Base-by-base conservation (phyloP, 2,113 vertebrate species). In the Centropus unirufus region DNA sequence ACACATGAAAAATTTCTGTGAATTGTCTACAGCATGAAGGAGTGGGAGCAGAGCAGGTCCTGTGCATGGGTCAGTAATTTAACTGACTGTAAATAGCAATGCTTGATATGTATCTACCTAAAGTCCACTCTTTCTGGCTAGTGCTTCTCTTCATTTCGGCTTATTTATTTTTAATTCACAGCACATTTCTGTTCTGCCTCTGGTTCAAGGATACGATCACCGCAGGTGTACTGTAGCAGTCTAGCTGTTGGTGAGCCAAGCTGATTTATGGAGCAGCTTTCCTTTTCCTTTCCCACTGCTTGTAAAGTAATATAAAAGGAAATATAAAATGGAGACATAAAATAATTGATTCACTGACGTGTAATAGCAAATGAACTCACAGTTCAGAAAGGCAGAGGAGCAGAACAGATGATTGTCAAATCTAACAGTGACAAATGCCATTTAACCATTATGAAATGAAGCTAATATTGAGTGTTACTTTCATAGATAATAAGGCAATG, bases 281-380 rank as follows among this genome's bases (percentile, higher is more conserved):
- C 54, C 49, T 89, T 82, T 94, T 93, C 83, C 90, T 83, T 91
- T 96, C 81, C 64, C 47, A 84, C 74, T 87, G 88, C 78, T 70
- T 92, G 64, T 86, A 97, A 91, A 77, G 80, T 74, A 93, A 89
- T 82, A 94, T 80, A 87, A 97, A 97, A 96, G 80, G 87, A 97
- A 97, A 96, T 95, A 96, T 81, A 94, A 96, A 97, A 94, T 83
- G 39, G 58, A 96, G 77, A 70, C 64, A 86, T 96, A 97, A 97
- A 97, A 97, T 94, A 97, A 96, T 95, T 96, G 95, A 97, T 97
- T 96, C 94, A 93, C 89, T 91, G 96, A 76, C 76, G 81, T 81
- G 78, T 83, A 92, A 68, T 85, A 94, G 89, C 64, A 92, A 96
- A 97, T 89, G 95, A 95, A 94, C 91, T 92, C 92, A 84, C 91